phyloP scores from a whole-genome alignment of 1,140 invertebrate species.

The Myzus persicae region DNA sequence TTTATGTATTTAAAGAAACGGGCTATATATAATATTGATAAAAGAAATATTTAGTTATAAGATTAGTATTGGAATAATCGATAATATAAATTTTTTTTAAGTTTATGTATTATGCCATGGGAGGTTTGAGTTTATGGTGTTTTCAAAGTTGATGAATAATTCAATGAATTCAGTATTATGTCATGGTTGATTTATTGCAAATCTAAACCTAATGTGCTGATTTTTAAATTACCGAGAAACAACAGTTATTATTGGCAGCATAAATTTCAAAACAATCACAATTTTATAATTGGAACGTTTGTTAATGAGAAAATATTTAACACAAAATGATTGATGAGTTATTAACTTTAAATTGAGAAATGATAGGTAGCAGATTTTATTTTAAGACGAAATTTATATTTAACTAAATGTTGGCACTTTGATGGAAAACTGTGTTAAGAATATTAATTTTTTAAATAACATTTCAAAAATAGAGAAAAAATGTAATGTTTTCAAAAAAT shows the following conservation, averaged over 20 bases:
- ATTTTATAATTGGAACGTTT: constrained; percentile 13
- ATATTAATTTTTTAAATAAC: neutral
- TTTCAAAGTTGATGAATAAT: neutral
- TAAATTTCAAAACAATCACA: constrained; percentile 39
- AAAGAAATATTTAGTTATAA: neutral
- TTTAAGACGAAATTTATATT: neutral
- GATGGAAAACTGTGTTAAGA: constrained; percentile 25
- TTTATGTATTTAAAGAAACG: neutral
- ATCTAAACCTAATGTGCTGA: neutral
- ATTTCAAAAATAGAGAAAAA: constrained; percentile 37
- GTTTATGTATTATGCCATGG: neutral
- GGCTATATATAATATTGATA: neutral
- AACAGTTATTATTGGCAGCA: constrained; percentile 32
- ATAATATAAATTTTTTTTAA: neutral
- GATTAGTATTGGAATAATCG: neutral
- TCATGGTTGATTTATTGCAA: neutral
- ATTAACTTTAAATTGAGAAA: neutral
- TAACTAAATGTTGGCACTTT: neutral
- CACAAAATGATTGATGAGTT: neutral
- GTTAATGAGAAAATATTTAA: neutral
- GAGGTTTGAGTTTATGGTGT: neutral
- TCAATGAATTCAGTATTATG: neutral
- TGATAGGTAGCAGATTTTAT: neutral
- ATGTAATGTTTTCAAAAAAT: neutral
- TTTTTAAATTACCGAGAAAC: constrained; percentile 5